Percentiles rank a stretch among this genome's conserved stretches.
phyloP scores from a whole-genome alignment of 2,888 invertebrate species.

The Drosophila mimica region DNA sequence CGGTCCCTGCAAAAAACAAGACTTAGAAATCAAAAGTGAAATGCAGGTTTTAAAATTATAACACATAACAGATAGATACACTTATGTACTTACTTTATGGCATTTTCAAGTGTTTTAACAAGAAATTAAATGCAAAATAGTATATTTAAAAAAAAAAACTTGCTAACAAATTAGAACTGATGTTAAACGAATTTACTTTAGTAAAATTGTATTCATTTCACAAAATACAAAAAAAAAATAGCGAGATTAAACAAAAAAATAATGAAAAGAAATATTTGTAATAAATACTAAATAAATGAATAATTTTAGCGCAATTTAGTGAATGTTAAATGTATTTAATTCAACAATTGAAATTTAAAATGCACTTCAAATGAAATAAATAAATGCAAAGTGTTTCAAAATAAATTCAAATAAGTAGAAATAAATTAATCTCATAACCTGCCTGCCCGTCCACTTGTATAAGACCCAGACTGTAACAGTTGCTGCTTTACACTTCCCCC shows the following conservation, averaged over 20 bases:
- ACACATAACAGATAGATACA: constrained; percentile 31
- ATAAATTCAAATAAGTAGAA: constrained; percentile 41
- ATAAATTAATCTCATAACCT: constrained; percentile 32
- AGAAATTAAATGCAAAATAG: constrained; percentile 20
- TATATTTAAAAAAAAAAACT: constrained; percentile 42
- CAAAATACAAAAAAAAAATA: constrained; percentile 35
- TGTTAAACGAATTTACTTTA: constrained; percentile 84
- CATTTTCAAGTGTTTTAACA: constrained; percentile 67
- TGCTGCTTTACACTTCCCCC: constrained; percentile 17
- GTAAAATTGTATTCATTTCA: constrained; percentile 76
- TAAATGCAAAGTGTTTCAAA: constrained; percentile 78
- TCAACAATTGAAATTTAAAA: constrained; percentile 61
- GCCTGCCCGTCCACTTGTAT: constrained; percentile 7
- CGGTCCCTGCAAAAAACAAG: constrained; percentile 21
- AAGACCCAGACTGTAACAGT: constrained; percentile 22
- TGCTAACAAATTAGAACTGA: constrained; percentile 80
- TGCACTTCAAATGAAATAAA: constrained; percentile 72
- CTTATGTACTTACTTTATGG: constrained; percentile 73
- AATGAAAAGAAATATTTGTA: constrained; percentile 14
- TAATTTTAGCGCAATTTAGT: constrained; percentile 76
- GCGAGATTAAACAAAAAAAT: constrained; percentile 20
- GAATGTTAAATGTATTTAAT: constrained; percentile 77
- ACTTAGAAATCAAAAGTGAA: constrained; percentile 28
- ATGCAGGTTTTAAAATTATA: constrained; percentile 33
- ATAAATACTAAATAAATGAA: constrained; percentile 38